Evolutionary conservation across 2,888 invertebrate genomes (phyloP).

Genomic region (Cataglyphis cursor): DNA sequence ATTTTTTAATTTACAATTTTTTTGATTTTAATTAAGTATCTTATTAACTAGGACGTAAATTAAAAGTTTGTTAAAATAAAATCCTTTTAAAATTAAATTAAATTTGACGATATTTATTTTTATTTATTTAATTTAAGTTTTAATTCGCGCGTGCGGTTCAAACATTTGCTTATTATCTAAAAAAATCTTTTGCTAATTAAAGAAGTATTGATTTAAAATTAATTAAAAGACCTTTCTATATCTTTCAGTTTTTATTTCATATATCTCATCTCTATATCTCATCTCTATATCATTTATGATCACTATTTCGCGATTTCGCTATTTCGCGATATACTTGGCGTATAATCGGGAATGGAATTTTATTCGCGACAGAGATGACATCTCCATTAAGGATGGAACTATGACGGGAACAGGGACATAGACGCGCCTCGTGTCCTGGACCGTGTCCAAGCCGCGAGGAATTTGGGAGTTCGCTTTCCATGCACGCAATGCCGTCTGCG

Average conservation of each 20-base stretch:
- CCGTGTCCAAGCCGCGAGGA: slow-evolving; percentile 81
- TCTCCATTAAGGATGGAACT: slow-evolving; percentile 41
- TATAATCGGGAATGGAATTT: slow-evolving; percentile 18
- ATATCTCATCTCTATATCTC: too few relatives aligned
- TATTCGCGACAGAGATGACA: slow-evolving; percentile 19
- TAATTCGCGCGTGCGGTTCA: not conserved
- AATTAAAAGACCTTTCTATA: not conserved
- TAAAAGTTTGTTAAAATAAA: slow-evolving; percentile 11
- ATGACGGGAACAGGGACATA: slow-evolving; percentile 39
- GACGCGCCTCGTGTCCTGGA: slow-evolving; percentile 72
- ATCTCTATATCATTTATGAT: too few relatives aligned
- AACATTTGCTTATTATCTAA: not conserved
- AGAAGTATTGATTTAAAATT: not conserved
- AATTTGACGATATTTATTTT: not conserved
- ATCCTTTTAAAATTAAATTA: slow-evolving; percentile 4
- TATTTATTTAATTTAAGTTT: not conserved
- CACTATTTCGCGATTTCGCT: too few relatives aligned
- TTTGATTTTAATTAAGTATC: slow-evolving; percentile 10
- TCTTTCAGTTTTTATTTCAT: not conserved
- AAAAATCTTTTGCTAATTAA: not conserved
- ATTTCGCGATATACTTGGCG: slow-evolving; percentile 10
- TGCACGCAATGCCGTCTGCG: slow-evolving; percentile 76
- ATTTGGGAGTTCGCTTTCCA: slow-evolving; percentile 78
- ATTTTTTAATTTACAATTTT: not conserved
- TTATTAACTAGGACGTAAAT: not conserved